phyloP scores from a whole-genome alignment of 2,113 vertebrate genomes.

The Gopherus flavomarginatus region DNA sequence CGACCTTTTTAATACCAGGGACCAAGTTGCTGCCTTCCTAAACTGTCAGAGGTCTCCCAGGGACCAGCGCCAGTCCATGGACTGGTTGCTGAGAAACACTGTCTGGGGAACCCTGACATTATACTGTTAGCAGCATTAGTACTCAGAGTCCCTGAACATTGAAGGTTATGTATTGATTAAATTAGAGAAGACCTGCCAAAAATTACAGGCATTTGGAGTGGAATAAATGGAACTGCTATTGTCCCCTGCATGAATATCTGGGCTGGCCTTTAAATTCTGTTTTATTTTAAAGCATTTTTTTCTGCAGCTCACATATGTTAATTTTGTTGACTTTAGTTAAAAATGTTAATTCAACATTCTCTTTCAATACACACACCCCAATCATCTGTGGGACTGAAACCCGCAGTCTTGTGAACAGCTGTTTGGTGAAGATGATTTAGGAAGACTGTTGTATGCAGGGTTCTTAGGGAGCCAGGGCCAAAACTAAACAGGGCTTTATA shows the following conservation, averaged over 20 bases:
- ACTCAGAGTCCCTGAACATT: neutral
- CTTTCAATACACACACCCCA: slow-evolving; percentile 12
- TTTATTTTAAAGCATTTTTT: slow-evolving; percentile 65
- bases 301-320: slow-evolving; percentile 34
- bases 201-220: slow-evolving; percentile 54
- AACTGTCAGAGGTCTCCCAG: no score
- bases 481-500: neutral
- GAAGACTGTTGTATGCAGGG: neutral
- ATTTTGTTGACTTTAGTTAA: slow-evolving; percentile 54
- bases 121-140: neutral
- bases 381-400: slow-evolving; percentile 57
- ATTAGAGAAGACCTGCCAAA: slow-evolving; percentile 47
- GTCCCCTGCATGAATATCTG: slow-evolving; percentile 23
- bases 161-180: slow-evolving; percentile 38
- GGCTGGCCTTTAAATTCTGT: slow-evolving; percentile 39
- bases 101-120: neutral
- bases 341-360: slow-evolving; percentile 56
- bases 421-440: slow-evolving; percentile 9
- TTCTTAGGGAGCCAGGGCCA: neutral
- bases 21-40: no score
- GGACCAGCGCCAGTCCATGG: no score
- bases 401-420: slow-evolving; percentile 51
- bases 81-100: no score
- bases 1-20: no score
- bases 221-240: slow-evolving; percentile 39